Evolutionary conservation across 2,797 vertebrate genomes (phyloP).

Genomic region (Etheostoma nigrum): DNA sequence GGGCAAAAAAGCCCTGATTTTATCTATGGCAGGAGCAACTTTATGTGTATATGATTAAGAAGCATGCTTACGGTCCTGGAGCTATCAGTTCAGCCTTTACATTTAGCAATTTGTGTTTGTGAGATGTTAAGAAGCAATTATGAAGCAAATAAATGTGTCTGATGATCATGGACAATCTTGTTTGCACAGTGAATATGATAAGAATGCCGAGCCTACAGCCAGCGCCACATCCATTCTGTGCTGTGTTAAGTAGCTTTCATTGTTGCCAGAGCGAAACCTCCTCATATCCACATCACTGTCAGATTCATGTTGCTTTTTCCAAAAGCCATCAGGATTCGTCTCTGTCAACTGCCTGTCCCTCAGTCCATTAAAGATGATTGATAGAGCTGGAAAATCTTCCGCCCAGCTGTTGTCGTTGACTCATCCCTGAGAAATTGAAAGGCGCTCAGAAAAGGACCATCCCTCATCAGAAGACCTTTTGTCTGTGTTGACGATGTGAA

Average conservation of each 20-base stretch:
- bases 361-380: conserved; percentile 89
- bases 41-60: conserved; percentile 13
- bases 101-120: conserved; percentile 47
- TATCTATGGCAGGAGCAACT: not conserved
- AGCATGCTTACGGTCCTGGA: conserved; percentile 9
- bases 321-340: conserved; percentile 84
- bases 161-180: conserved; percentile 61
- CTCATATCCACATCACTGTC: conserved; percentile 78
- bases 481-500: conserved; percentile 65
- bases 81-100: conserved; percentile 36
- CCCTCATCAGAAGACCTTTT: conserved; percentile 77
- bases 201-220: conserved; percentile 55
- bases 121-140: conserved; percentile 57
- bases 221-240: conserved; percentile 48
- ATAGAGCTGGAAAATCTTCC: conserved; percentile 80
- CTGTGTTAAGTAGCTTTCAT: conserved; percentile 75
- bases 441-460: conserved; percentile 70
- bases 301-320: conserved; percentile 81
- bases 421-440: conserved; percentile 77
- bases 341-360: conserved; percentile 84
- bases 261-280: conserved; percentile 68
- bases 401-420: conserved; percentile 85
- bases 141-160: conserved; percentile 64
- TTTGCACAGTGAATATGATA: conserved; percentile 54
- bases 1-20: not conserved